phyloP scores from a whole-genome alignment of 1,140 invertebrate genomes.

The Ectropis grisescens region DNA sequence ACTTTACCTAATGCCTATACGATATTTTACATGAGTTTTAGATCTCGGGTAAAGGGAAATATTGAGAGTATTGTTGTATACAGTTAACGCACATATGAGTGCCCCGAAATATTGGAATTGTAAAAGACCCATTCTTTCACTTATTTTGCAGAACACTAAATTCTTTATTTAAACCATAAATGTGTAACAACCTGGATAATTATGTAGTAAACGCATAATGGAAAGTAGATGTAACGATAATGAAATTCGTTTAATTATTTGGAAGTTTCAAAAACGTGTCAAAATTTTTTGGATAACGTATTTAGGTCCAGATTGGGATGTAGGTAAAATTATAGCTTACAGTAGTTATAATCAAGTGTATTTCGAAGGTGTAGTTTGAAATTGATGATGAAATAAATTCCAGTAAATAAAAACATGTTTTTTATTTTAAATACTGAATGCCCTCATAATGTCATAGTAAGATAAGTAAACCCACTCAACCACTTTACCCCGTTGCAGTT shows the following conservation, averaged over 20 bases:
- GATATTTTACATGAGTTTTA: no score
- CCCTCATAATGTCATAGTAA: no score
- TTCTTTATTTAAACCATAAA: no score
- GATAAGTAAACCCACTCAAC: no score
- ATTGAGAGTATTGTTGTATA: no score
- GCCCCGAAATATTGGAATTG: no score
- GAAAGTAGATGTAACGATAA: slow-evolving; percentile 37
- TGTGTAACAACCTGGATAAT: slow-evolving; percentile 6
- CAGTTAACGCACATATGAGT: no score
- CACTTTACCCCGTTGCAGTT: no score
- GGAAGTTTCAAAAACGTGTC: slow-evolving; percentile 53
- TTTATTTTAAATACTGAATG: no score
- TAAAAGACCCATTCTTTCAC: no score
- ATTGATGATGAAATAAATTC: slow-evolving; percentile 61
- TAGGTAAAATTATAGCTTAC: slow-evolving; percentile 64
- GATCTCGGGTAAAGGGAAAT: no score
- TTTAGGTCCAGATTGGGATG: slow-evolving; percentile 39
- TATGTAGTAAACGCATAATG: slow-evolving; percentile 52
- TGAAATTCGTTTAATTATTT: slow-evolving; percentile 39
- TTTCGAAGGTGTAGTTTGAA: slow-evolving; percentile 68
- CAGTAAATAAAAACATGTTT: slow-evolving; percentile 25
- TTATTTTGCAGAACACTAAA: slow-evolving; percentile 5
- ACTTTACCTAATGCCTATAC: background rate
- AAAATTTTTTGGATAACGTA: slow-evolving; percentile 51
- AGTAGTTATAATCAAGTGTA: slow-evolving; percentile 66